These are phyloP conservation scores for Congeria kusceri DNA, from an alignment of 2,888 invertebrate genomes.

Conservation along the genomic window DNA sequence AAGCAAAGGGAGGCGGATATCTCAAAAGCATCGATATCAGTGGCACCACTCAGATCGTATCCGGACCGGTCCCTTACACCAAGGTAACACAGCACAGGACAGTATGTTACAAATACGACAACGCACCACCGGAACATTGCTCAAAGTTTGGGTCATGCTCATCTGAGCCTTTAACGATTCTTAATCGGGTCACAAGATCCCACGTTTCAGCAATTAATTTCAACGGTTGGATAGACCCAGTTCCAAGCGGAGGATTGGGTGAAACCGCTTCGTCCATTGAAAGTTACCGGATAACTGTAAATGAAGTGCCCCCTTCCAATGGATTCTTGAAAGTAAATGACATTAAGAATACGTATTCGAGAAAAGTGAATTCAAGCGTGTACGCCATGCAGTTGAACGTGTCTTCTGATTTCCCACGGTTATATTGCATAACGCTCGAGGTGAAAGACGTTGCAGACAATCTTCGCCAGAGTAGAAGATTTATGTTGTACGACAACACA, in stretches of 20 bases:
- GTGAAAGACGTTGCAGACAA: constrained; percentile 56
- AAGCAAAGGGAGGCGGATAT: constrained; percentile 29
- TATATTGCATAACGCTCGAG: constrained; percentile 51
- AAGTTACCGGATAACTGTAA: constrained; percentile 18
- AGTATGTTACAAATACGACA: constrained; percentile 31
- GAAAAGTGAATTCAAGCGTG: background rate
- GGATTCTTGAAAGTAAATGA: constrained; percentile 1
- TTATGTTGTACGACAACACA: constrained; percentile 56
- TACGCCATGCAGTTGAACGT: background rate
- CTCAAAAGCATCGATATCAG: constrained; percentile 16
- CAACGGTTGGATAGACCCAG: constrained; percentile 27
- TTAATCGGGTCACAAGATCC: background rate
- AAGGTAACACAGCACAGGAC: constrained; percentile 1
- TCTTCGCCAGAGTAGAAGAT: constrained; percentile 37
- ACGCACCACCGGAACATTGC: constrained; percentile 21
- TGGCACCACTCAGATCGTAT: background rate
- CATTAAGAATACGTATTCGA: background rate
- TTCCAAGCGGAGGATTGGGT: constrained; percentile 9
- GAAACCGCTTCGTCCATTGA: constrained; percentile 17
- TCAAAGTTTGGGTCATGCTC: background rate
- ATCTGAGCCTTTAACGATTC: constrained; percentile 11
- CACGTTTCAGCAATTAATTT: background rate
- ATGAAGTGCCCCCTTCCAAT: constrained; percentile 13
- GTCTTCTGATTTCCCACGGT: constrained; percentile 13
- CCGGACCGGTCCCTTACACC: background rate